phyloP scores from a whole-genome alignment of 2,888 invertebrate genomes.

The Erebia palarica region DNA sequence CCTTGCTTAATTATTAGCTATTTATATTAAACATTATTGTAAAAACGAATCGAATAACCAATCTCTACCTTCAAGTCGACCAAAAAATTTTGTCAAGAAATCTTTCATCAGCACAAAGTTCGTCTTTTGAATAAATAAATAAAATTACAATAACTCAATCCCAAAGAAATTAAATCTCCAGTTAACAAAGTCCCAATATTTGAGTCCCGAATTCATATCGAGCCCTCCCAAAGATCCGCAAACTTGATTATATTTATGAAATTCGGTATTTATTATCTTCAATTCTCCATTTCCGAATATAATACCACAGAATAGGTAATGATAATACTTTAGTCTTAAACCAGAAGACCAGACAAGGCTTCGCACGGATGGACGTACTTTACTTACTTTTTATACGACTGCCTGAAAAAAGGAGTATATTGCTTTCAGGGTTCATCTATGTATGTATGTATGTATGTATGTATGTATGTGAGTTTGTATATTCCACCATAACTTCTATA shows the following conservation, averaged over 20 bases:
- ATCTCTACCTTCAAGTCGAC: too few species aligned
- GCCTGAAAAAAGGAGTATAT: too few species aligned
- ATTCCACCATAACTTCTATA: too few species aligned
- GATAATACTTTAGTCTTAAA: conserved; percentile 1
- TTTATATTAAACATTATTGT: too few species aligned
- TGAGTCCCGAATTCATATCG: conserved; percentile 9
- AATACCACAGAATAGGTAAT: too few species aligned
- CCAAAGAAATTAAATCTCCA: conserved; percentile 9
- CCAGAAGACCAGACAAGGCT: not conserved
- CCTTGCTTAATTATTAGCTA: too few species aligned
- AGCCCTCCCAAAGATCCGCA: conserved; percentile 6
- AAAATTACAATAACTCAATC: conserved; percentile 10
- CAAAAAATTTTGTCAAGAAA: not conserved
- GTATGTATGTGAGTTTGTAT: too few species aligned
- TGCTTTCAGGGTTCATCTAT: too few species aligned
- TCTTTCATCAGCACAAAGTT: not conserved
- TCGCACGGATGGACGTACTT: too few species aligned
- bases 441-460: too few species aligned
- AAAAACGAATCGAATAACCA: too few species aligned
- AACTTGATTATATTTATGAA: conserved; percentile 17
- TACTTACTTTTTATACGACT: too few species aligned
- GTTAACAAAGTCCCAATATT: conserved; percentile 8
- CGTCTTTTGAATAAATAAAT: not conserved
- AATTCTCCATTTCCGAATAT: not conserved
- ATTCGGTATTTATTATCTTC: conserved; percentile 19